These are phyloP conservation scores for Mycalesis mineus DNA, from an alignment of 2,888 invertebrate species.

Conservation along the genomic window DNA sequence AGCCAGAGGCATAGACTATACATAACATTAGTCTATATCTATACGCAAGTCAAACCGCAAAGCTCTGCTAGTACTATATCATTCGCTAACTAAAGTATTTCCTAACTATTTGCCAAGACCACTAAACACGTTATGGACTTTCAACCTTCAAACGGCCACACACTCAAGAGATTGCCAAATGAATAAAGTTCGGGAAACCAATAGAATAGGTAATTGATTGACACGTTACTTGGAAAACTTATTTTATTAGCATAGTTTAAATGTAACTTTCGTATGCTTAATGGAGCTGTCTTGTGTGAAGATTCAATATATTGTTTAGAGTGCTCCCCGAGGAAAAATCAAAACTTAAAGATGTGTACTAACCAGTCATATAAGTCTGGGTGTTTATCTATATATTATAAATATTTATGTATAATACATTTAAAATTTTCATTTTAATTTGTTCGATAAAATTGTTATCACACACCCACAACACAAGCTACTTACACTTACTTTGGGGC, in stretches of 20 bases:
- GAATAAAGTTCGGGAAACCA: slow-evolving; percentile 14
- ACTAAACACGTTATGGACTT: no score
- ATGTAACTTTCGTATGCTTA: slow-evolving; percentile 7
- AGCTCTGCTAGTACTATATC: background rate
- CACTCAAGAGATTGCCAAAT: slow-evolving; percentile 10
- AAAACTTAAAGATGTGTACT: no score
- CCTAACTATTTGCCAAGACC: background rate
- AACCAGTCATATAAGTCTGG: no score
- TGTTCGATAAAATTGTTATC: no score
- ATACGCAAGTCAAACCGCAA: background rate
- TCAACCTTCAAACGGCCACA: background rate
- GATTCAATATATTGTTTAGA: background rate
- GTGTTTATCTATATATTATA: no score
- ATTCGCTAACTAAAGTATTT: background rate
- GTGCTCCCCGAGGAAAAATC: no score
- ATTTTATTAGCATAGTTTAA: slow-evolving; percentile 17
- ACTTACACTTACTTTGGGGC: no score
- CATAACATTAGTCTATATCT: no score
- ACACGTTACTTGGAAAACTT: slow-evolving; percentile 13
- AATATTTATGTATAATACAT: no score
- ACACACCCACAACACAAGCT: no score
- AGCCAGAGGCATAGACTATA: no score
- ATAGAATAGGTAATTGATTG: slow-evolving; percentile 10
- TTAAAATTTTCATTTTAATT: no score
- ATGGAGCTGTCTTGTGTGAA: slow-evolving; percentile 1